Base-by-base conservation (phyloP, 2,113 vertebrate species). In the Gavia stellata region DNA sequence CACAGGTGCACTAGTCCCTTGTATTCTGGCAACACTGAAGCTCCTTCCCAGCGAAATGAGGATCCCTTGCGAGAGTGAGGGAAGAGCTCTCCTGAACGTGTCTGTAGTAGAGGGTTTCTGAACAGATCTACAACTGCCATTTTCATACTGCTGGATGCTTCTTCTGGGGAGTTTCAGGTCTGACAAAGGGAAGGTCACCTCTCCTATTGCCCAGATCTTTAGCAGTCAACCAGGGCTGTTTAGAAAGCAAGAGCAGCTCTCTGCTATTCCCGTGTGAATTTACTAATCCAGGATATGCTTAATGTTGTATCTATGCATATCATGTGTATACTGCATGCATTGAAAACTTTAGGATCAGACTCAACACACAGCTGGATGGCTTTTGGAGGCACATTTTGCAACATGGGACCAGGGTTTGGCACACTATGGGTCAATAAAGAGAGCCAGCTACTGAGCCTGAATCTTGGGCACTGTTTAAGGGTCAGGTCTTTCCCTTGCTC, bases 181-280 rank as follows among this genome's bases (percentile, higher is more conserved):
- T 58, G 25, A 42, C 42, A 88, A 73, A 47, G 4, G 3, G 15
- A 78, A 58, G 7, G 6, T 55, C 73, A 34, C 4, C 3, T 89
- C 15, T 87, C 13, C 23, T n/a, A 6, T 63, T 82, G n/a, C 19
- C n/a, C 29, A 49, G 10, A 81, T n/a, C 9, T 81, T 86, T n/a
- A 88, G n/a, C 36, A 52, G n/a, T 79, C 56, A 75, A 33, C 14
- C 10, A 63, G 38, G 26, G 21, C 14, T 81, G 7, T 16, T 53
- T 81, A 36, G 7, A 87, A 87, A 78, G 16, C 21, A 84, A 29
- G 10, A 87, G 8, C 6, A 92, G 6, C 12, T 71, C 28, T 66
- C 17, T 68, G n/a, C 20, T 79, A 10, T 45, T 81, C 33, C 29
- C 1, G 0, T n/a, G 20, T 0, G 0, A 62, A 13, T 67, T 45